Evolutionary conservation across 2,113 vertebrate species (phyloP), one percentile per base, ranked within the genome.

Genomic region (Nettapus auritus): DNA sequence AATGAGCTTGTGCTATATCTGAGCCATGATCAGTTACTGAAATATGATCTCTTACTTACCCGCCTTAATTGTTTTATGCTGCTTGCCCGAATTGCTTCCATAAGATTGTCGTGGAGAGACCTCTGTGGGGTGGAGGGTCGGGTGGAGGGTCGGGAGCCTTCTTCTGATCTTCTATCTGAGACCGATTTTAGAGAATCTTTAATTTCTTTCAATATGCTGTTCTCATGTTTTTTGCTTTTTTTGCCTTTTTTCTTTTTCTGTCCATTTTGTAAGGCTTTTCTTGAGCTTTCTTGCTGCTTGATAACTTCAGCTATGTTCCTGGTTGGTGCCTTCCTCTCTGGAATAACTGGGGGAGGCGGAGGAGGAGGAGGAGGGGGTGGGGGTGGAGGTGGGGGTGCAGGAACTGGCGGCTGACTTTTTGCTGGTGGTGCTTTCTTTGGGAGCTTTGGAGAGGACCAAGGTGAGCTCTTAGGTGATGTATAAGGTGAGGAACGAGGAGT

Each of bases 291-390:
- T 63, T 99, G 99, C 19, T 98, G 97, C 96, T 98, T 98, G 97
- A 99, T 99, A 81, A 99, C 99, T 95, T 99, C 99, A 1, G 99
- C 99, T 12, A 99, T 99, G 97, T 98, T 99, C 81, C 99, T 97
- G 25, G 98, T 99, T 44, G 99, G 98, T 66, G 97, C 94, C 62
- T 97, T 98, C 94, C 98, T 98, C 87, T 98, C 98, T 75, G 97
- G 90, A 31, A 96, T 82, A 22, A 97, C 75, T 0, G 95, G 97
- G 17, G 97, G 90, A 20, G 97, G 96, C 12, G 97, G 97, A 0
- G 97, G 96, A 1, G 97, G 96, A 5, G 96, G 96, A 3, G 97
- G 97, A 0, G 96, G 93, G 0, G 74, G 93, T 0, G 97, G 97
- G 3, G 96, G 95, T 1, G 97, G 92, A 9, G 97, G 97, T 1